Evolutionary conservation across 1,140 invertebrate species (phyloP), one percentile per base, ranked within the genome.

Genomic region (Andricus grossulariae): DNA sequence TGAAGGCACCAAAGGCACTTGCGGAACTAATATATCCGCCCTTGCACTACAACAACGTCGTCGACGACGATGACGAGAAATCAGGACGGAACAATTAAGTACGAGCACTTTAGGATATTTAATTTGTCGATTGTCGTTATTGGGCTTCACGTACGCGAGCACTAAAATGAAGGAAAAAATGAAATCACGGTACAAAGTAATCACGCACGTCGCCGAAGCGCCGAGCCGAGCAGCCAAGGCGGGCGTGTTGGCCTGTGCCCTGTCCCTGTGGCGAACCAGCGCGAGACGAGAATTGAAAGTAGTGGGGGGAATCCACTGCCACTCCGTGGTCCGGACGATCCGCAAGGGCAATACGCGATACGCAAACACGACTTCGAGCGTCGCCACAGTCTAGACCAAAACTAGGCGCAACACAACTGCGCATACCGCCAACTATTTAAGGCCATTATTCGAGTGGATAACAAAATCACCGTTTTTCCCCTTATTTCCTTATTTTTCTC

Each of bases 191-290:
- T 74, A 78, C 55, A 52, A 32, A 50, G 50, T 50, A 75, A 21
- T 18, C 71, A 66, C 78, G 72, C 55, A 83, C 80, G 79, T 78
- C 81, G 80, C 78, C 80, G 71, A 74, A 81, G 81, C 78, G 73
- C 78, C 74, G 73, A 81, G 80, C 80, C 80, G 78, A 80, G 71
- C 79, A 81, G 71, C 79, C 80, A 75, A 83, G 70, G 75, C 80
- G 73, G 82, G 81, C 82, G 82, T 82, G 82, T 77, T 77, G 77
- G 86, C 84, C 85, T 87, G 87, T 87, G 39, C 39, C 39, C 39
- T 45, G 39, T 45, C 39, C 39, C 39, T 45, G 39, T 45, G 55
- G 55, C 25, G 25, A 54, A 51, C 72, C 16, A 57, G 51, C 18
- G 13, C 50, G 18, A 15, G 25, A 50, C 45, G 18, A 15, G n/a